Percentiles rank a stretch among this genome's conserved stretches.
Evolutionary conservation across 2,113 vertebrate species (phyloP).

Genomic region (Dolichotis patagonum): DNA sequence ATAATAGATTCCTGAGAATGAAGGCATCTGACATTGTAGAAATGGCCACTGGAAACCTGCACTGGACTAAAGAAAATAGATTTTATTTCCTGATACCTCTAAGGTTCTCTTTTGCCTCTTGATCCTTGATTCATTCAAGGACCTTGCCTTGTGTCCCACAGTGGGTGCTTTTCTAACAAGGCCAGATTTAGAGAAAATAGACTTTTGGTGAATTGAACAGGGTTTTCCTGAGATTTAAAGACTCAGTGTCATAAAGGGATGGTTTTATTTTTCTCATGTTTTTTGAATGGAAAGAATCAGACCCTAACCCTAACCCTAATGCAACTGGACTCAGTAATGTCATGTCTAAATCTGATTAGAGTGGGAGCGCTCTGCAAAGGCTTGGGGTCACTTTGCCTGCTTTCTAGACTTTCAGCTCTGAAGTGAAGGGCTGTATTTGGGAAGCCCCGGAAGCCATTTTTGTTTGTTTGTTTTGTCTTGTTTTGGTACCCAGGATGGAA

Average conservation of each 20-base stretch:
- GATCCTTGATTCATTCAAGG: neutral
- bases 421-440: neutral
- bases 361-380: neutral
- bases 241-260: constrained; percentile 4
- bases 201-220: neutral
- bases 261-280: neutral
- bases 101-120: neutral
- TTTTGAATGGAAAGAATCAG: neutral
- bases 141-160: neutral
- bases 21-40: neutral
- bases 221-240: neutral
- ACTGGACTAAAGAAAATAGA: neutral
- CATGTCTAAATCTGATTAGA: neutral
- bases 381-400: neutral
- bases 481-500: too few relatives aligned
- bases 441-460: neutral
- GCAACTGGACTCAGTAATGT: neutral
- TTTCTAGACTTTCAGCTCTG: neutral
- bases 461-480: too few relatives aligned
- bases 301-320: too few relatives aligned
- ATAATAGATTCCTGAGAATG: constrained; percentile 38
- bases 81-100: constrained; percentile 38
- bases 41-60: neutral
- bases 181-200: neutral
- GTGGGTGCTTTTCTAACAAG: neutral